Conservation (phyloP, 1,140 invertebrate species). For the Palaemon carinicauda region DNA sequence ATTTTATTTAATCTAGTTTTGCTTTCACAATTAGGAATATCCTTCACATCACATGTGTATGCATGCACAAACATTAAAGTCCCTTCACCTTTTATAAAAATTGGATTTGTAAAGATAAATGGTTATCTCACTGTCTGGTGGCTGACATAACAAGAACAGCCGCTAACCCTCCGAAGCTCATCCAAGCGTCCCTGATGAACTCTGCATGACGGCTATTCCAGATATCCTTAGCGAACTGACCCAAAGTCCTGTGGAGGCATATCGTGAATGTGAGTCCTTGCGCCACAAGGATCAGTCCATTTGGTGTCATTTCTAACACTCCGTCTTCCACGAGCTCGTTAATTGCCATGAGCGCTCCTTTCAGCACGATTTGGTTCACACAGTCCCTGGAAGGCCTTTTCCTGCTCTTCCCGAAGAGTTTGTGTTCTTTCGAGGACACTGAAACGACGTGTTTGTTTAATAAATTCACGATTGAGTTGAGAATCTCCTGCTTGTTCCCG, state of each 20-base stretch:
- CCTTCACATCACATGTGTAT: too few relatives aligned
- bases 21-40: too few relatives aligned
- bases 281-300: background rate
- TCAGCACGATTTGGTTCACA: background rate
- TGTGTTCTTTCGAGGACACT: conserved; percentile 14
- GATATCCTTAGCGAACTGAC: background rate
- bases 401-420: background rate
- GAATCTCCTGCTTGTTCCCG: conserved; percentile 10
- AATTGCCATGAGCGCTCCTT: conserved; percentile 20
- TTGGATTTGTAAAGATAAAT: background rate
- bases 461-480: background rate
- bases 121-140: conserved; percentile 17
- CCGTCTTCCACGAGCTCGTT: conserved; percentile 32
- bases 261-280: conserved; percentile 30
- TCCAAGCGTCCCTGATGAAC: conserved; percentile 38
- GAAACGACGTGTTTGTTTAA: conserved; percentile 29
- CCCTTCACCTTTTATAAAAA: too few relatives aligned
- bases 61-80: too few relatives aligned
- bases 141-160: conserved; percentile 29
- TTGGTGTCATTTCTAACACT: conserved; percentile 14
- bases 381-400: background rate
- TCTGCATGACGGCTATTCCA: conserved; percentile 29
- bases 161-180: conserved; percentile 36
- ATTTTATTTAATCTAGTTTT: too few relatives aligned
- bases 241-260: conserved; percentile 19